phyloP scores from a whole-genome alignment of 2,888 invertebrate species.

The Xestobium rufovillosum region DNA sequence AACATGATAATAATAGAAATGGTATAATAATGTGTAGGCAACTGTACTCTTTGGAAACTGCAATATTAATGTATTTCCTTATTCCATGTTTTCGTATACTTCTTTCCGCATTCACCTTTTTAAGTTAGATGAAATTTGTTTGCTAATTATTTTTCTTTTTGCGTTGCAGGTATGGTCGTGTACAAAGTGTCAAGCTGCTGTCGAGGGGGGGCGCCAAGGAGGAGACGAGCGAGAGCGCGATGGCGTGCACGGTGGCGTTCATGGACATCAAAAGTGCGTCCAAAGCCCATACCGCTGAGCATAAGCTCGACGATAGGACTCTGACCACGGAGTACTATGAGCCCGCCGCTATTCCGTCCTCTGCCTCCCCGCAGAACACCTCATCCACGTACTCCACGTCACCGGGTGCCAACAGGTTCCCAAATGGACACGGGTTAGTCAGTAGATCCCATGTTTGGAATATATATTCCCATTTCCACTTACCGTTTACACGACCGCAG shows the following conservation, averaged over 20 bases:
- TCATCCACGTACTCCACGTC: conserved; percentile 55
- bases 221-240: conserved; percentile 55
- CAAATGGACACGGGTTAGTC: conserved; percentile 49
- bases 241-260: conserved; percentile 87
- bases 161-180: conserved; percentile 92
- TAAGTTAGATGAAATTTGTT: no score
- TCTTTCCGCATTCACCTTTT: no score
- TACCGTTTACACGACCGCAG: no score
- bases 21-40: no score
- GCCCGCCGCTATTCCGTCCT: conserved; percentile 67
- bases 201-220: conserved; percentile 50
- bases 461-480: no score
- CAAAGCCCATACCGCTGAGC: conserved; percentile 83
- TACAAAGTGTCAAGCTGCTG: conserved; percentile 93
- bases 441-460: background rate
- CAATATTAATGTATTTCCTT: no score
- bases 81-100: no score
- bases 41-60: no score
- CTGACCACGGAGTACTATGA: conserved; percentile 90
- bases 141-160: no score
- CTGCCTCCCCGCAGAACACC: conserved; percentile 42
- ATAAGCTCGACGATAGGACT: conserved; percentile 78
- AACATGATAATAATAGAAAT: no score
- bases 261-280: conserved; percentile 96
- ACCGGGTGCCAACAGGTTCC: conserved; percentile 47